Percentiles rank a stretch among this genome's conserved stretches.
Conservation (phyloP, 2,888 invertebrate genomes). For the Adelphocoris suturalis region DNA sequence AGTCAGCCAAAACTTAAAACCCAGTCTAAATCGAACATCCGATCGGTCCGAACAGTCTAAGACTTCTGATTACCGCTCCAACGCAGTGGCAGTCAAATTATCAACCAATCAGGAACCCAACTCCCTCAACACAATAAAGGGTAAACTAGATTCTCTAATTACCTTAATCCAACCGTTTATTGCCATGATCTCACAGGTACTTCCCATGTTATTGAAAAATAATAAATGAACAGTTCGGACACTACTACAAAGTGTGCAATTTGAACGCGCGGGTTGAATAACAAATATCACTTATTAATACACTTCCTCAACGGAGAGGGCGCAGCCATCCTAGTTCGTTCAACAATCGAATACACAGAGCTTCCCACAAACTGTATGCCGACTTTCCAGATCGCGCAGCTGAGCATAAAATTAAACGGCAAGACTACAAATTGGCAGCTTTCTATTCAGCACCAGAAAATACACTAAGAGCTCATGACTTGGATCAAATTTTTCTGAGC, state of each 20-base stretch:
- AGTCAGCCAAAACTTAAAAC: neutral
- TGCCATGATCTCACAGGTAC: neutral
- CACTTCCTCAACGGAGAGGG: neutral
- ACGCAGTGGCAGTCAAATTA: neutral
- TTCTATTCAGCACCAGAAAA: too few relatives aligned
- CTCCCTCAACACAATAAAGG: neutral
- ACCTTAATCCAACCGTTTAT: neutral
- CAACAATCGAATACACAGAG: too few relatives aligned
- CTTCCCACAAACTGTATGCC: too few relatives aligned
- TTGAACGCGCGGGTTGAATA: neutral
- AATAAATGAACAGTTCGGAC: neutral
- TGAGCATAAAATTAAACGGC: too few relatives aligned
- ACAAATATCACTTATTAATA: neutral
- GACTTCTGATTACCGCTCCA: too few relatives aligned
- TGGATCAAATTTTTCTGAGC: too few relatives aligned
- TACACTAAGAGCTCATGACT: too few relatives aligned
- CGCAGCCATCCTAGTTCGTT: too few relatives aligned
- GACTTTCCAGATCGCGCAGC: too few relatives aligned
- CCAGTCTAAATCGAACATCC: neutral
- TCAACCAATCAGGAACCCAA: neutral
- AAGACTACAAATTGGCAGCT: too few relatives aligned
- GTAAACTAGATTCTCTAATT: neutral
- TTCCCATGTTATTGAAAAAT: neutral
- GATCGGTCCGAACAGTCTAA: too few relatives aligned
- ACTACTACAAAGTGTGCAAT: neutral